Base-by-base conservation (phyloP, 2,113 vertebrate species). In the Syngnathus floridae region DNA sequence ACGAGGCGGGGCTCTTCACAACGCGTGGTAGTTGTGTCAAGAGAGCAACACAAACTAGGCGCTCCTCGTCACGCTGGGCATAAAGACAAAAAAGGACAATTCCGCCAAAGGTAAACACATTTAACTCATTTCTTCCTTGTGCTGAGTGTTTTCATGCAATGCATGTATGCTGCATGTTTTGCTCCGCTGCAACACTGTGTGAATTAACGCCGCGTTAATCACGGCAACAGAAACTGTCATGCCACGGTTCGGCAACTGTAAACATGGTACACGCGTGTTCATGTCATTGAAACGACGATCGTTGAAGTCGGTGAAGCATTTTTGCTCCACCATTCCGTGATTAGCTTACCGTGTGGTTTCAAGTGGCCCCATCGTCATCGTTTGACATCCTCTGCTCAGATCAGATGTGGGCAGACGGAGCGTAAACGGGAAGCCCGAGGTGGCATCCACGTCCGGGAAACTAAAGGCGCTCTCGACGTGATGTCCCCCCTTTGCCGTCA, bases 41-140 rank as follows among this genome's bases (percentile, higher is more conserved):
- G 75, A 81, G 76, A 86, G 88, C 82, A 84, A 87, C 82, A 89
- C 64, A 87, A 83, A 73, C 66, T 67, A 72, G 69, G 77, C 71
- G 76, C 51, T 77, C 67, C 76, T 69, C 19, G 40, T 72, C 70
- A 71, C 54, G 1, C 14, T 26, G 26, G 5, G 14, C 26, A 35
- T 7, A 58, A 36, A 14, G 7, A 41, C 49, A 76, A 62, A 67
- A 76, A 80, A 71, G 71, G 64, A 16, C 58, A 48, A 48, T 76
- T 74, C 54, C 56, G 35, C 19, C 55, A 63, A 76, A 82, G 85
- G 87, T 88, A 86, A 46, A 79, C 54, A 2, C 10, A 7, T 41
- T 63, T 36, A 26, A 54, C 8, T 5, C 4, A 26, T 22, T 16
- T 6, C 7, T 17, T 8, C 38, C 70, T 22, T 73, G 36, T 66